phyloP scores from a whole-genome alignment of 2,888 invertebrate species.

The Torymus aiolomorphi region DNA sequence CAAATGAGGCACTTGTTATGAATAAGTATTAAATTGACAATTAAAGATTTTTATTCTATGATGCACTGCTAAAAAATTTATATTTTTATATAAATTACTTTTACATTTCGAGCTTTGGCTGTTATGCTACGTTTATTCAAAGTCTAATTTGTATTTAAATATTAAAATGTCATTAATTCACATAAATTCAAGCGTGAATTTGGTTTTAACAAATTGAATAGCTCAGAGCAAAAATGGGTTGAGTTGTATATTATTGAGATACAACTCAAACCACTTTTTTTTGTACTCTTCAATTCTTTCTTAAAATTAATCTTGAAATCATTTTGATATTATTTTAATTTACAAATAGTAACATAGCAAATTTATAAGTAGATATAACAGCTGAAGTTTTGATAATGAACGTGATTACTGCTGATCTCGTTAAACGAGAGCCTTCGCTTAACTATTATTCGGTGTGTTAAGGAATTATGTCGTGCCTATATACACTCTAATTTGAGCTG shows the following conservation, averaged over 20 bases:
- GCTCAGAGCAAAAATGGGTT: no score
- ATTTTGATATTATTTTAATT: no score
- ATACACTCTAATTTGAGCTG: conserved; percentile 45
- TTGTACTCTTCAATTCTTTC: no score
- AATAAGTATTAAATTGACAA: conserved; percentile 20
- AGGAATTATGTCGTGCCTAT: conserved; percentile 48
- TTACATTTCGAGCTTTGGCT: neutral
- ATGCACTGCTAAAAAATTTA: conserved; percentile 2
- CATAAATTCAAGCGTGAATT: no score
- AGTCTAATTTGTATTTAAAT: neutral
- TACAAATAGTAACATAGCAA: no score
- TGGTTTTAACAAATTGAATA: no score
- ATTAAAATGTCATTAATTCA: no score
- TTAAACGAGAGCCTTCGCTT: conserved; percentile 36
- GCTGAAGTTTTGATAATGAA: neutral
- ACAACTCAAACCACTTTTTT: no score
- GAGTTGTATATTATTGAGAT: no score
- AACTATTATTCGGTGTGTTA: conserved; percentile 26
- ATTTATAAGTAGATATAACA: neutral
- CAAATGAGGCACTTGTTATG: conserved; percentile 32
- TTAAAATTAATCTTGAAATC: no score
- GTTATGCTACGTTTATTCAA: neutral
- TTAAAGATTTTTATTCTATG: conserved; percentile 21
- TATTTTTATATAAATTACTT: conserved; percentile 5
- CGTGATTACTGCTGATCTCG: conserved; percentile 23